phyloP scores from a whole-genome alignment of 2,797 vertebrate genomes.

The Cossypha heuglini region DNA sequence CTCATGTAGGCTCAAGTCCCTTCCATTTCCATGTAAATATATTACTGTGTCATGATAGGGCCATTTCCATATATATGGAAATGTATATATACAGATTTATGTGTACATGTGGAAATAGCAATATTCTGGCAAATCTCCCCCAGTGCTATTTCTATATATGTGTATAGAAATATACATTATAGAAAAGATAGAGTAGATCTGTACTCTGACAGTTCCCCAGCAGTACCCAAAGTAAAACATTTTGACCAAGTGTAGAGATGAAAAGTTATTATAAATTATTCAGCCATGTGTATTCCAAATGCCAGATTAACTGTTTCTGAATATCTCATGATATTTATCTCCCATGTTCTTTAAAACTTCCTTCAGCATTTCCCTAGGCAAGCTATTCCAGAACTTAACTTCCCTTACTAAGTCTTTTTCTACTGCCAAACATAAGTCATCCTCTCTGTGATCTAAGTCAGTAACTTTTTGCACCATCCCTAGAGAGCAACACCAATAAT shows the following conservation, averaged over 20 bases:
- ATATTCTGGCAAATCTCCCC: background rate
- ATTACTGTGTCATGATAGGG: background rate
- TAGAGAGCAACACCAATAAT: background rate
- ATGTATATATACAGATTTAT: rapidly evolving
- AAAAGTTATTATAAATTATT: background rate
- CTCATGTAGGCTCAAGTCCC: background rate
- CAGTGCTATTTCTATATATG: background rate
- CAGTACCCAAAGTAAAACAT: background rate
- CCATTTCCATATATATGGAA: background rate
- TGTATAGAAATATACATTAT: background rate
- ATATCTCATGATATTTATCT: background rate
- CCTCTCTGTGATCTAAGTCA: background rate
- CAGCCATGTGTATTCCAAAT: background rate
- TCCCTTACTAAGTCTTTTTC: background rate
- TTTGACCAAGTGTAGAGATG: background rate
- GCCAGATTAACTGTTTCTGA: background rate
- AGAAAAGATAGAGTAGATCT: background rate
- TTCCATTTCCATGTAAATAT: background rate
- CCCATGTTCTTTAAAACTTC: background rate
- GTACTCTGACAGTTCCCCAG: background rate
- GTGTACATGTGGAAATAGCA: background rate
- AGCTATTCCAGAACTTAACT: background rate
- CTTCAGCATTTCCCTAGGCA: background rate
- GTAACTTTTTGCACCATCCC: background rate
- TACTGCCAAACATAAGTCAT: background rate